Base-by-base conservation (phyloP, 2,113 vertebrate genomes). In the Pongo abelii region DNA sequence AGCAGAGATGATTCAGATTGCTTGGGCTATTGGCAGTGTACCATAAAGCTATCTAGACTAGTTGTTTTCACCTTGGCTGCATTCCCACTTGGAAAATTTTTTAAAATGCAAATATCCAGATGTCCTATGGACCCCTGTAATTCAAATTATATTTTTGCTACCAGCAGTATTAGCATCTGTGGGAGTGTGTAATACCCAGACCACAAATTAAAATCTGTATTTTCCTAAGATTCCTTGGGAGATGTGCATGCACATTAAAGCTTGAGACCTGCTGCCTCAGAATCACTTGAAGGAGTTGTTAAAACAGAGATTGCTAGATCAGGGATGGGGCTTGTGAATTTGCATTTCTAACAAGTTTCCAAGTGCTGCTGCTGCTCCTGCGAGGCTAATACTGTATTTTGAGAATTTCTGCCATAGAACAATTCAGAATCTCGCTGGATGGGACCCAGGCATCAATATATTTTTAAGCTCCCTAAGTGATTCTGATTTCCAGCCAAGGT, bases 381-480 rank as follows among this genome's bases (percentile, higher is more conserved):
- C 10, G 79, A 18, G 43, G 84, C 75, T 22, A 13, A 93, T 79
- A 81, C 30, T 74, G 38, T n/a, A 92, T 40, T 92, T 86, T 96
- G 79, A 93, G 52, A 95, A 93, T 48, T 87, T 92, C n/a, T 90
- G 40, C n/a, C 55, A 86, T 32, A 84, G 67, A 50, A 40, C 52
- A 95, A 84, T 86, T 95, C 23, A 55, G 84, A 89, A 89, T 87
- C 70, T 94, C 91, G 52, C 38, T 50, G 74, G 40, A 75, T 95
- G 5, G 22, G 13, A 75, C 50, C 55, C 90, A 72, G 46, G 38
- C 46, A 72, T 52, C 38, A 89, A 20, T 23, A 40, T 87, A 61
- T 93, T 86, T 93, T 89, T 90, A 96, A 90, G 32, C 18, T 94
- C 25, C 75, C 92, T 85, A 89, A 86, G 40, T 84, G 52, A 87